Conservation (phyloP, 2,113 vertebrate genomes). For the Amphilophus citrinellus region DNA sequence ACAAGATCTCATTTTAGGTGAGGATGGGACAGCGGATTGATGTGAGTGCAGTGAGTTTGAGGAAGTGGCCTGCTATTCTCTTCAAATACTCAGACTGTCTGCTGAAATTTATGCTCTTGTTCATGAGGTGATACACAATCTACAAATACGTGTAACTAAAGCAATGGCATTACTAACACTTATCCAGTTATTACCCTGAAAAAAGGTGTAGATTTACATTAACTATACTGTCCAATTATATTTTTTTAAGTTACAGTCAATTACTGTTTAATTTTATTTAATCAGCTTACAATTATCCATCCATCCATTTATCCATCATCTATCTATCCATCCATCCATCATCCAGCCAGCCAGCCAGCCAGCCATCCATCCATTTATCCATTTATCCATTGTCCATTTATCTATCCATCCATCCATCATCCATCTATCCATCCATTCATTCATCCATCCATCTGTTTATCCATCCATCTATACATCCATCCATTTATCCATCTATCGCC, state of each 20-base stretch:
- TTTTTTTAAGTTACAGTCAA: background rate
- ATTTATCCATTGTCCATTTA: too few species aligned
- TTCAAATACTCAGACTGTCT: background rate
- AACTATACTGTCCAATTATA: background rate
- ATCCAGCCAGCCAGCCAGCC: too few species aligned
- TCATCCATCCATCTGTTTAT: too few species aligned
- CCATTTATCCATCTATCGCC: too few species aligned
- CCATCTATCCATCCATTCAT: too few species aligned
- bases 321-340: too few species aligned
- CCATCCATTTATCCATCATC: too few species aligned
- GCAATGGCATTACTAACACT: too few species aligned
- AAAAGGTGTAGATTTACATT: background rate
- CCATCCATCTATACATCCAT: too few species aligned
- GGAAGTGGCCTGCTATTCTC: accelerated
- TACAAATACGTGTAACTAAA: background rate
- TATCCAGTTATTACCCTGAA: background rate
- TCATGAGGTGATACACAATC: background rate
- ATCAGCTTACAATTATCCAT: background rate
- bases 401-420: too few species aligned
- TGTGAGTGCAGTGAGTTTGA: accelerated
- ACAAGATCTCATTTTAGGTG: background rate
- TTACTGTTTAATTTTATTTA: background rate
- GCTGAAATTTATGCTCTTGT: background rate
- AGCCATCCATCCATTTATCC: too few species aligned
- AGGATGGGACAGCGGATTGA: background rate